These are phyloP conservation scores for Rhynchopsitta pachyrhyncha DNA, from an alignment of 2,113 vertebrate genomes.

Conservation along the genomic window DNA sequence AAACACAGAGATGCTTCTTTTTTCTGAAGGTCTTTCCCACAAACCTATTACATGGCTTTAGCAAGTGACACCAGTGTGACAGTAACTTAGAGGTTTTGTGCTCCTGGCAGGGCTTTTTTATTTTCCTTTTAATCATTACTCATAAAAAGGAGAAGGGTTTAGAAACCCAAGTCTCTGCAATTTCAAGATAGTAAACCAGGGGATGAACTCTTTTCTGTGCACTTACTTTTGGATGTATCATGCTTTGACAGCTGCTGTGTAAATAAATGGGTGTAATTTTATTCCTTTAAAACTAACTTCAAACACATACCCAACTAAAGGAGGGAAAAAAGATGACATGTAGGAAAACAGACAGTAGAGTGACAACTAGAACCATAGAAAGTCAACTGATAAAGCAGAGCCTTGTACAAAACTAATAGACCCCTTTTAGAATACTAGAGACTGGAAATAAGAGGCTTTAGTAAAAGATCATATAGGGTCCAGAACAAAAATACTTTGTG, in stretches of 20 bases:
- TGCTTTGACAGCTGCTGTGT: slow-evolving; percentile 36
- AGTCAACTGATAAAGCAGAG: neutral
- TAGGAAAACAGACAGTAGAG: neutral
- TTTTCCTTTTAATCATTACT: slow-evolving; percentile 31
- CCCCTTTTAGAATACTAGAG: neutral
- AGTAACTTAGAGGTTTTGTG: neutral
- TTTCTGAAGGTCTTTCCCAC: neutral
- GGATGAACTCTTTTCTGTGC: neutral
- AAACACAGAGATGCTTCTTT: neutral
- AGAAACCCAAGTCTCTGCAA: neutral
- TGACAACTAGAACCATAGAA: neutral
- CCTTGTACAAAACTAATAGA: neutral
- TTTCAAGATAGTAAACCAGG: slow-evolving; percentile 22
- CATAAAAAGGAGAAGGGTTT: neutral
- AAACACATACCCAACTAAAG: neutral
- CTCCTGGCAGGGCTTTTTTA: neutral
- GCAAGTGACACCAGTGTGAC: slow-evolving; percentile 3
- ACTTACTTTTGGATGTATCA: neutral
- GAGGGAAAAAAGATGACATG: slow-evolving; percentile 19
- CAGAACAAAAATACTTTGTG: neutral
- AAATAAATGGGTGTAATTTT: slow-evolving; percentile 58
- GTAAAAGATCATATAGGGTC: neutral
- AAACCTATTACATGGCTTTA: neutral
- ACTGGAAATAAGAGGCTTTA: neutral
- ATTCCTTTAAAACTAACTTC: slow-evolving; percentile 45